Evolutionary conservation across 2,113 vertebrate species (phyloP).

Genomic region (Gorilla gorilla): DNA sequence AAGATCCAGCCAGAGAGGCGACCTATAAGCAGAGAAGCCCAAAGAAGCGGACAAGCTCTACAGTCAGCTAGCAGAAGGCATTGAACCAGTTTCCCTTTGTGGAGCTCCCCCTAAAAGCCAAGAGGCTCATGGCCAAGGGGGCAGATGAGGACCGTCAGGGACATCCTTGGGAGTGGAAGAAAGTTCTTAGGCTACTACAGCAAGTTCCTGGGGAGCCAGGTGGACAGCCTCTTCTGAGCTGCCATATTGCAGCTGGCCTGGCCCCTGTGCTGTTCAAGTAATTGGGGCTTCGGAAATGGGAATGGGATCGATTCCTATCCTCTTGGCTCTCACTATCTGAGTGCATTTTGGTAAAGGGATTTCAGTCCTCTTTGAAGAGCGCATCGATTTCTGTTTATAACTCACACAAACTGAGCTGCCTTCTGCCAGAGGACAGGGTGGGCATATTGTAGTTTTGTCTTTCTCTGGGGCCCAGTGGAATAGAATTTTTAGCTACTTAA

Average conservation of each 20-base stretch:
- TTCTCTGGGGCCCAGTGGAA: neutral
- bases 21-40: neutral
- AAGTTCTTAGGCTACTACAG: neutral
- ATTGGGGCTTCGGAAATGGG: conserved; percentile 47
- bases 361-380: conserved; percentile 78
- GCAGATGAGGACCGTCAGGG: neutral
- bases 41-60: neutral
- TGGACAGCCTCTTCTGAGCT: neutral
- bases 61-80: neutral
- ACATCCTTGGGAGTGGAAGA: neutral
- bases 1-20: neutral
- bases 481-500: conserved; percentile 35
- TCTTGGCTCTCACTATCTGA: conserved; percentile 35
- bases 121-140: no score
- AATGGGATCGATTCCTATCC: conserved; percentile 66
- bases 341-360: conserved; percentile 70
- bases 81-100: fast-evolving
- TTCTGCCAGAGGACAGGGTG: neutral
- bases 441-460: neutral
- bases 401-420: conserved; percentile 8
- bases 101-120: fast-evolving
- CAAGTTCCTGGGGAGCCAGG: fast-evolving
- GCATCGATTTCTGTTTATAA: conserved; percentile 81
- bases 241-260: neutral
- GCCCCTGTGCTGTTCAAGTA: neutral